phyloP scores from a whole-genome alignment of 2,113 vertebrate genomes.

The Zingel zingel region DNA sequence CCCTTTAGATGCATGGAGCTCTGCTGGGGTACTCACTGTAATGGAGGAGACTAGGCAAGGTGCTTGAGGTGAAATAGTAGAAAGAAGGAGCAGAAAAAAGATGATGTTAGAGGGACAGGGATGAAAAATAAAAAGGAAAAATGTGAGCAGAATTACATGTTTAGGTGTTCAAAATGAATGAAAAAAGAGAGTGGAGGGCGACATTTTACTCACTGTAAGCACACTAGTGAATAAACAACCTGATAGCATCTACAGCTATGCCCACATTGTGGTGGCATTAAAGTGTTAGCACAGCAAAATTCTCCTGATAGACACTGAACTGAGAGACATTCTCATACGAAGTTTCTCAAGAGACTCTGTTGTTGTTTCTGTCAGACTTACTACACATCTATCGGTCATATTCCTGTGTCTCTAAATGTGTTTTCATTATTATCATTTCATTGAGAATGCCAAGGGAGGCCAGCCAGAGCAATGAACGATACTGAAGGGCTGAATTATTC shows the following conservation, averaged over 20 bases:
- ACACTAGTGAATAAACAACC: not conserved
- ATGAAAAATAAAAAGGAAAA: not conserved
- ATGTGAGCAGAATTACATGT: not conserved
- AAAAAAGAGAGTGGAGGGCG: not conserved
- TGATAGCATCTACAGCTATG: constrained; percentile 6
- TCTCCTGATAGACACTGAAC: constrained; percentile 5
- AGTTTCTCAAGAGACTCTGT: constrained; percentile 26
- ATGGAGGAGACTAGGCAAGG: constrained; percentile 72
- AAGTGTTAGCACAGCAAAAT: constrained; percentile 21
- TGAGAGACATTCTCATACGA: constrained; percentile 29
- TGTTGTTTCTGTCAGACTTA: constrained; percentile 29
- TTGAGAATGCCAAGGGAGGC: not conserved
- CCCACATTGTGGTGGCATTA: not conserved
- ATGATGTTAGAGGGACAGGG: not conserved
- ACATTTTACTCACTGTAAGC: not conserved
- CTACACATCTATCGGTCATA: constrained; percentile 15
- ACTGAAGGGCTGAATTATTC: not conserved
- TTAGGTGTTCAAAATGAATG: not conserved
- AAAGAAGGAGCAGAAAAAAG: not conserved
- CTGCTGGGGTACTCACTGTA: constrained; percentile 84
- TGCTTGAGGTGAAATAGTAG: constrained; percentile 69
- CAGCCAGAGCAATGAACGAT: not conserved
- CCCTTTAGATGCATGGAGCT: constrained; percentile 84
- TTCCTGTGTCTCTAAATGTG: not conserved
- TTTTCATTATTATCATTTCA: constrained; percentile 18